Percentiles rank a stretch among this genome's conserved stretches.
phyloP scores from a whole-genome alignment of 1,140 invertebrate species.

The Cotesia typhae region DNA sequence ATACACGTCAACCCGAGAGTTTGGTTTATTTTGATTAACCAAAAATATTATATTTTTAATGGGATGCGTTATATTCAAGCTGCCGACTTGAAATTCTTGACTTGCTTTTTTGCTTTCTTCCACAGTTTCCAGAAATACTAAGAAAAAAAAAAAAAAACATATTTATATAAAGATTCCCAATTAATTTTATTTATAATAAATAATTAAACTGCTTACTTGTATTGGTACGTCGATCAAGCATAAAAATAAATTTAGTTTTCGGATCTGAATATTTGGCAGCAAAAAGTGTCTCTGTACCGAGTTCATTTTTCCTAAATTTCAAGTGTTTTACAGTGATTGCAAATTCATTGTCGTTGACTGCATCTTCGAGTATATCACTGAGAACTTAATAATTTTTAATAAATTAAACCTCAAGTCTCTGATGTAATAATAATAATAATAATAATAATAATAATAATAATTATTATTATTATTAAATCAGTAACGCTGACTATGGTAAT shows the following conservation, averaged over 20 bases:
- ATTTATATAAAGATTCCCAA: too few species aligned
- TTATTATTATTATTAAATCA: constrained; percentile 27
- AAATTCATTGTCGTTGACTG: constrained; percentile 70
- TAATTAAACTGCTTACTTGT: constrained; percentile 62
- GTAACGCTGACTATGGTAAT: constrained; percentile 35
- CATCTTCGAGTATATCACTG: constrained; percentile 68
- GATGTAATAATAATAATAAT: neutral
- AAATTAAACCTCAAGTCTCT: too few species aligned
- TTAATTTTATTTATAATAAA: too few species aligned
- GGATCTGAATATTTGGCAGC: constrained; percentile 71
- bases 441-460: too few species aligned
- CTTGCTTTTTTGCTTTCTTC: constrained; percentile 62
- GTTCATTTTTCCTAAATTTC: constrained; percentile 65
- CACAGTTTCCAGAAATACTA: constrained; percentile 71
- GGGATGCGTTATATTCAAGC: constrained; percentile 61
- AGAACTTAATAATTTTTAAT: constrained; percentile 62
- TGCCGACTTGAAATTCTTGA: constrained; percentile 68
- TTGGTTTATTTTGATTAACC: constrained; percentile 66
- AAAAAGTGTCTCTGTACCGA: constrained; percentile 70
- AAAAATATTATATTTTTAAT: constrained; percentile 67
- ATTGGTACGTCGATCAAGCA: constrained; percentile 72
- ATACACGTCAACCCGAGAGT: constrained; percentile 67
- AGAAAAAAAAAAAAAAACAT: constrained; percentile 6
- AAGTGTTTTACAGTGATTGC: constrained; percentile 72
- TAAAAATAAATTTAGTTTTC: constrained; percentile 72